Conservation (phyloP, 2,113 vertebrate species). For the Ellobius talpinus region DNA sequence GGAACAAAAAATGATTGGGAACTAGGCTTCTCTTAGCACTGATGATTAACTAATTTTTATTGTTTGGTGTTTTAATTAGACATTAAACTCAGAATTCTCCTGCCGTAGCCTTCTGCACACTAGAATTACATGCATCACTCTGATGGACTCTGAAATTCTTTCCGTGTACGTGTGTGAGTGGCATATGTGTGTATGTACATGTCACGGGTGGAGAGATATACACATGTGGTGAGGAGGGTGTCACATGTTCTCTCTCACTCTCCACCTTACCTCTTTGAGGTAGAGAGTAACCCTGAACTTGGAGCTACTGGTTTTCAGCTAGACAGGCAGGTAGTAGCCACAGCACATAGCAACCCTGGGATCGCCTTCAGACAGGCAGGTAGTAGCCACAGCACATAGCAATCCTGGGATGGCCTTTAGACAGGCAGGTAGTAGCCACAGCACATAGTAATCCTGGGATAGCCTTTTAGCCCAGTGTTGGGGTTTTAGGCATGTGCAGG, state of each 20-base stretch:
- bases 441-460: too few relatives aligned
- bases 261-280: not conserved
- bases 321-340: not conserved
- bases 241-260: not conserved
- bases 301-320: not conserved
- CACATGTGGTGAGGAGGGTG: too few relatives aligned
- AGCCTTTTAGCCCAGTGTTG: not conserved
- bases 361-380: not conserved
- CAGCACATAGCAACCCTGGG: too few relatives aligned
- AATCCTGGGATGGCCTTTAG: not conserved
- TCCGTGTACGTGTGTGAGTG: not conserved
- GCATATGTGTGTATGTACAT: not conserved
- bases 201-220: not conserved
- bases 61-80: too few relatives aligned
- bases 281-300: not conserved
- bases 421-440: not conserved
- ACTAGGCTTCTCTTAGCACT: not conserved
- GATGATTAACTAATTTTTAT: not conserved
- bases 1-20: constrained; percentile 22
- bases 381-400: too few relatives aligned
- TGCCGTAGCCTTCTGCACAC: not conserved
- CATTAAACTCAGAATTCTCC: not conserved
- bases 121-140: too few relatives aligned
- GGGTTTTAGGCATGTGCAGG: too few relatives aligned
- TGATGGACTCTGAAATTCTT: not conserved